These are phyloP conservation scores for Mesorhabditis spiculigera DNA, from an alignment of 2,888 invertebrate genomes.

Conservation along the genomic window DNA sequence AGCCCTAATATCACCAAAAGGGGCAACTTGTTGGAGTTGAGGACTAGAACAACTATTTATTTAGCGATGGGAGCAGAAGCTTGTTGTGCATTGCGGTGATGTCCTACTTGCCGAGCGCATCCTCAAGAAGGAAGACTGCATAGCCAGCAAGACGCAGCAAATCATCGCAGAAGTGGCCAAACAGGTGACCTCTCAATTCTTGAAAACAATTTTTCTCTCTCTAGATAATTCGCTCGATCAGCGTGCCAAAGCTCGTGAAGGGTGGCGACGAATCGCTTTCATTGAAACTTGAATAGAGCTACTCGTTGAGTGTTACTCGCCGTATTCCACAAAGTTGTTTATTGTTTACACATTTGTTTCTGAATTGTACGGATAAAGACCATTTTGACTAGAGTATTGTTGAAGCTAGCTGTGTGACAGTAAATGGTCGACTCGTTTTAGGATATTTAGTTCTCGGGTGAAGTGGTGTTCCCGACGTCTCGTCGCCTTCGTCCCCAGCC, in stretches of 20 bases:
- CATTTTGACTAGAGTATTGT: too few relatives aligned
- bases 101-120: conserved; percentile 19
- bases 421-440: too few relatives aligned
- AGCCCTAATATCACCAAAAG: neutral
- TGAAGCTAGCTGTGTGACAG: too few relatives aligned
- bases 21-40: neutral
- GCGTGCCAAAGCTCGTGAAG: neutral
- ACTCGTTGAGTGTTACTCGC: neutral
- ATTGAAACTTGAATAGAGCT: neutral
- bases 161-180: neutral
- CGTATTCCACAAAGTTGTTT: too few relatives aligned
- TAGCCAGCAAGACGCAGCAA: neutral
- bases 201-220: neutral
- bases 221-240: neutral
- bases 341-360: too few relatives aligned
- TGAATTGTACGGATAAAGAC: too few relatives aligned
- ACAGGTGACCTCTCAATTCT: neutral
- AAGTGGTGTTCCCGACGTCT: neutral
- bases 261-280: neutral
- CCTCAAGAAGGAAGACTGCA: conserved; percentile 26
- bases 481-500: neutral
- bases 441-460: too few relatives aligned
- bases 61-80: conserved; percentile 32
- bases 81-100: conserved; percentile 26
- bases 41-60: neutral